Conservation (phyloP, 1,140 invertebrate species). For the Luehdorfia chinensis region DNA sequence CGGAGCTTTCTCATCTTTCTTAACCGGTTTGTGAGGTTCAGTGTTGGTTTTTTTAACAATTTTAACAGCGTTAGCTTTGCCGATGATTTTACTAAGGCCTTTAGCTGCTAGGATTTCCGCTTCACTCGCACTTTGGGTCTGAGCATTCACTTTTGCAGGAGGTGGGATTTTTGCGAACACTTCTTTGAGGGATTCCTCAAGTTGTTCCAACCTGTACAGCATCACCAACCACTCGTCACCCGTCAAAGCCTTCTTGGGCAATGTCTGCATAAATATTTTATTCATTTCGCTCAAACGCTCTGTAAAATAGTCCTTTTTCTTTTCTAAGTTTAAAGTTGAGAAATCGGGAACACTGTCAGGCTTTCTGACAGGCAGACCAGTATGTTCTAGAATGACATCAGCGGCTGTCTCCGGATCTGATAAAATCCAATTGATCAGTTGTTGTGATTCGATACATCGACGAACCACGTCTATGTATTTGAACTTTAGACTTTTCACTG, state of each 20-base stretch:
- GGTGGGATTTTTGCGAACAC: slow-evolving; percentile 40
- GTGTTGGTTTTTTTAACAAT: slow-evolving; percentile 39
- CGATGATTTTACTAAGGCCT: slow-evolving; percentile 69
- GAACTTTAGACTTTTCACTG: slow-evolving; percentile 57
- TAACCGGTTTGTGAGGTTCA: slow-evolving; percentile 30
- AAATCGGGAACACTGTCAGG: slow-evolving; percentile 51
- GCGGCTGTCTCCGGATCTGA: slow-evolving; percentile 51
- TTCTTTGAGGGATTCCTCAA: slow-evolving; percentile 58
- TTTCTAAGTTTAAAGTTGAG: slow-evolving; percentile 34
- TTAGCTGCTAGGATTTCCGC: slow-evolving; percentile 68
- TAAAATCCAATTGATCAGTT: slow-evolving; percentile 52
- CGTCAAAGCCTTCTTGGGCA: slow-evolving; percentile 55
- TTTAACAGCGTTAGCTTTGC: slow-evolving; percentile 45
- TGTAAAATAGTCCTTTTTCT: slow-evolving; percentile 57
- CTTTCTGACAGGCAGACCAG: slow-evolving; percentile 42
- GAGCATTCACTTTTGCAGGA: slow-evolving; percentile 23
- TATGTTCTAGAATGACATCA: slow-evolving; percentile 54
- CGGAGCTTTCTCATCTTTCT: slow-evolving; percentile 35
- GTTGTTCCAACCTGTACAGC: slow-evolving; percentile 58
- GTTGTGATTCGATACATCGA: slow-evolving; percentile 52
- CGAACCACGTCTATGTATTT: slow-evolving; percentile 57
- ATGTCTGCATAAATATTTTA: slow-evolving; percentile 52
- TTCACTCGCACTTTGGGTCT: slow-evolving; percentile 54
- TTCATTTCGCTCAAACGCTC: slow-evolving; percentile 59
- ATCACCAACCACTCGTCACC: slow-evolving; percentile 69